Conservation (phyloP, 2,888 invertebrate species). For the Entomobrya proxima region DNA sequence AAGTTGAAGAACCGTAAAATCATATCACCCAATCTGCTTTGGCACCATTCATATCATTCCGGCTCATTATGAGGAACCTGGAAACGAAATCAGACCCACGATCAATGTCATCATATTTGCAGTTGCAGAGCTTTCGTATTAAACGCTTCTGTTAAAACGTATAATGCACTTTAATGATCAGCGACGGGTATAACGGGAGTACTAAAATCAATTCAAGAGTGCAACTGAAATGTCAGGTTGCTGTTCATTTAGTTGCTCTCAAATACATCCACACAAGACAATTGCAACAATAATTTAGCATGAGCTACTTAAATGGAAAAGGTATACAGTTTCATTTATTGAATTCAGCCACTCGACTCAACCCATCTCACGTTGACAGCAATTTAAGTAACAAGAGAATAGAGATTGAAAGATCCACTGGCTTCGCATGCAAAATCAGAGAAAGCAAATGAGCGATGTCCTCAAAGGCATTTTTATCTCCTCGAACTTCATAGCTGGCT, state of each 20-base stretch:
- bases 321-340: not conserved
- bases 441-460: not conserved
- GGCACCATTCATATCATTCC: not conserved
- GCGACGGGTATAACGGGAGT: no score
- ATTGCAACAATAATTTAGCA: not conserved
- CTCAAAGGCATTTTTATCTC: not conserved
- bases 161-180: no score
- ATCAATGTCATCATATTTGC: no score
- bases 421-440: not conserved
- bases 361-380: no score
- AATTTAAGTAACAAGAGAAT: no score
- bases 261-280: not conserved
- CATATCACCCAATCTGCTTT: not conserved
- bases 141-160: no score
- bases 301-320: not conserved
- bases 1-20: constrained; percentile 30
- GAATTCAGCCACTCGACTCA: no score
- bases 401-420: no score
- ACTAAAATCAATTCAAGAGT: no score
- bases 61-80: not conserved
- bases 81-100: not conserved
- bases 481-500: not conserved
- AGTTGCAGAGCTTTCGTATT: no score
- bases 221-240: not conserved
- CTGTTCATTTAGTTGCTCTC: not conserved